Base-by-base conservation (phyloP, 1,140 invertebrate genomes). In the Drosophila pseudoananassae region DNA sequence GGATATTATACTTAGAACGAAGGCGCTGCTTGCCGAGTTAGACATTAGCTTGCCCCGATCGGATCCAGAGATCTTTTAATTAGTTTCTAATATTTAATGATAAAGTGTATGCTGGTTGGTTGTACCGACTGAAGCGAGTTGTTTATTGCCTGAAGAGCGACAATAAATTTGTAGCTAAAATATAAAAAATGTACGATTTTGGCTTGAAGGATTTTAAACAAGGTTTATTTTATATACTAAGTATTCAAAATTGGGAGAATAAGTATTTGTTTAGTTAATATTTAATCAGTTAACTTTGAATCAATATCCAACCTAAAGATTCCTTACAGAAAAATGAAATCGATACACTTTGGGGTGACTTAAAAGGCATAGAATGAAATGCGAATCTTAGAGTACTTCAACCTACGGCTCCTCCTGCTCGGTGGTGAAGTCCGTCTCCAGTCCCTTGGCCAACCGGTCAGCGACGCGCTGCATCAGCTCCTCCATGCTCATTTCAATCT, bases 401-500 rank as follows among this genome's bases (percentile, higher is more conserved):
- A 10, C 5, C 23, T 47, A 47, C 9, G 29, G 29, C 40, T 40
- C 15, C 10, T 43, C 47, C 20, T 9, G 31, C 49, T 70, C 53
- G 10, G 33, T 38, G 14, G 52, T 45, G 14, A 53, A n/a, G 5
- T 50, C 61, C 38, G 45, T 10, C 10, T 59, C 65, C 27, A 89
- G 58, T 0, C 85, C 84, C 20, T 89, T 70, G 40, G 82, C 63
- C 25, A 91, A 60, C 0, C 82, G 78, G 20, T 80, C 76, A 17
- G 78, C 90, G 0, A 91, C 84, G 0, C 75, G 76, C 66, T 91
- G 84, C 90, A 91, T 91, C 2, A 91, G 52, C 61, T 91, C 84
- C 59, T 91, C 89, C 78, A 91, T 78, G 69, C 76, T 91, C 90
- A 91, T 91, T 49, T 91, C 90, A 49, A 91, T 87, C 61, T 83